Evolutionary conservation across 1,140 invertebrate genomes (phyloP), one percentile per base, ranked within the genome.

Genomic region (Andricus grossulariae): DNA sequence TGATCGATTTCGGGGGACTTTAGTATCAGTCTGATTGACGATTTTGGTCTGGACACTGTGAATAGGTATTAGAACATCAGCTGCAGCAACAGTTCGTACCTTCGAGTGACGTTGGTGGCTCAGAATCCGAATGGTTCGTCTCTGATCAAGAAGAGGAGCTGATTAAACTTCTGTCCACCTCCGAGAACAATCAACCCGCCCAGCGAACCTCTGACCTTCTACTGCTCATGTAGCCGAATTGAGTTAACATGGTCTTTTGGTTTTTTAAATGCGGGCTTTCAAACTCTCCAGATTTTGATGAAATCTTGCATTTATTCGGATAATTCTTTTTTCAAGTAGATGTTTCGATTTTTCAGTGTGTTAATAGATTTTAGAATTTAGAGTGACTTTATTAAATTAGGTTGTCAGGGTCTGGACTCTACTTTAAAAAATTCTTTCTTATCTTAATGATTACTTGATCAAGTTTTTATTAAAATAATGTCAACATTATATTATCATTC

Each of bases 101-200:
- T 77, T 74, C 87, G 84, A 87, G 85, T 75, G 87, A 90, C 88
- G 87, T 91, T 75, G 88, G 88, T 79, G 94, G 94, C 86, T 95
- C 94, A 45, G 94, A 95, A 88, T 94, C 93, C 25, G 95, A 96
- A 88, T 94, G 95, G 93, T 94, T 95, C 90, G 93, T 95, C 82
- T 96, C 95, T 50, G 95, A 96, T 90, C 95, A 96, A 91, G 96
- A 97, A 89, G 96, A 96, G 82, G 95, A 96, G 90, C 92, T 97
- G 72, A 93, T 96, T 84, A 94, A 94, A 84, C 92, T 95, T 82
- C 92, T 94, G 83, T 89, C 89, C 78, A 83, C 78, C 83, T 86
- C 79, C 81, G 89, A 91, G 82, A 90, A 83, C 86, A 89, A 86
- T 85, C 89, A 90, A 77, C 86, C 88, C 76, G 79, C 80, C 80